Percentiles rank a stretch among this genome's conserved stretches.
phyloP scores from a whole-genome alignment of 2,888 invertebrate species.

The Camptogramma bilineatum region DNA sequence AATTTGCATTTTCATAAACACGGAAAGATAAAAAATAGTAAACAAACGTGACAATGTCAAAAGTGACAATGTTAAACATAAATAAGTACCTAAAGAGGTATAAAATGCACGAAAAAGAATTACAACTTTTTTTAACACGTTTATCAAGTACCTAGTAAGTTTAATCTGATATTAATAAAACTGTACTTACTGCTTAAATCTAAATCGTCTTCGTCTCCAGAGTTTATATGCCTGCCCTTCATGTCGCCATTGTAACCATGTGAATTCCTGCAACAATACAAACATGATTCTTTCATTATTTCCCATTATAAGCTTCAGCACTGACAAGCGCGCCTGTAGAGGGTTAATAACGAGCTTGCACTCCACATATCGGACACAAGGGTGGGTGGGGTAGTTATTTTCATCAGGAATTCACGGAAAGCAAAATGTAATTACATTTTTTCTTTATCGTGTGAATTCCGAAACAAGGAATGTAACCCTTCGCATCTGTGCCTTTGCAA shows the following conservation, averaged over 20 bases:
- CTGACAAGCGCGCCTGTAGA: neutral
- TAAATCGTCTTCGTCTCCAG: slow-evolving; percentile 82
- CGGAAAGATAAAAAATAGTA: slow-evolving; percentile 17
- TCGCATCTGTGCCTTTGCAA: neutral
- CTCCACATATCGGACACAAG: neutral
- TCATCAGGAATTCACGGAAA: neutral
- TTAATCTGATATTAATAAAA: neutral
- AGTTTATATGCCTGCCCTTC: slow-evolving; percentile 76
- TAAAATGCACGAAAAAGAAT: neutral
- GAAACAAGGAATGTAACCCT: neutral
- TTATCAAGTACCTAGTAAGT: no score
- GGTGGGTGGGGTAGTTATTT: neutral
- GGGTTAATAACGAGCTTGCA: slow-evolving; percentile 2
- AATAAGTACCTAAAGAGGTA: slow-evolving; percentile 15
- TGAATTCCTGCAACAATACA: slow-evolving; percentile 66
- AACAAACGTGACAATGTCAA: slow-evolving; percentile 25
- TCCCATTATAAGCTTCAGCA: slow-evolving; percentile 4
- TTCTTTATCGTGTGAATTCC: slow-evolving; percentile 3
- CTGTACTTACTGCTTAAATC: slow-evolving; percentile 79
- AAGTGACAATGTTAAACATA: neutral
- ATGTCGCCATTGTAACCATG: slow-evolving; percentile 83
- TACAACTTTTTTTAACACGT: neutral
- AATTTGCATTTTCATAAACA: slow-evolving; percentile 16
- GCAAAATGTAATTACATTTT: slow-evolving; percentile 1
- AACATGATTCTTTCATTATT: slow-evolving; percentile 9